A percentile compares a stretch with the other conserved stretches of the same genome.
Conservation (phyloP, 2,888 invertebrate species). For the Lasioglossum villosulum region DNA sequence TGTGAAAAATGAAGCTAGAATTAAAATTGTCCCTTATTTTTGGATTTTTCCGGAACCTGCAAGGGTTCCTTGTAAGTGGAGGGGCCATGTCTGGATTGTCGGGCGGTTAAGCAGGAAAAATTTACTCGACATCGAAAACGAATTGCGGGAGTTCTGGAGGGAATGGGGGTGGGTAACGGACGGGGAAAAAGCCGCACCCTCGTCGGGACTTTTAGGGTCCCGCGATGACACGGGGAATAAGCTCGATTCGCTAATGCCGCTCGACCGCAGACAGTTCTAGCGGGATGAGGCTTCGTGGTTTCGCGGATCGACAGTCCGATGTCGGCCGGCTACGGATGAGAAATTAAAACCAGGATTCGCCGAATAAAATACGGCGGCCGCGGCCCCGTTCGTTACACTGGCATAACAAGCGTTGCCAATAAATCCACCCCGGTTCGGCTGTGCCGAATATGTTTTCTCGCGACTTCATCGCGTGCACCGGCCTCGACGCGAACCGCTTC, state of each 20-base stretch:
- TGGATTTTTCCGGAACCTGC: no score
- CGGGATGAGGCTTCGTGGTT: constrained; percentile 67
- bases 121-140: constrained; percentile 57
- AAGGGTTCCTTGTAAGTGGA: constrained; percentile 21
- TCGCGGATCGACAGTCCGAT: constrained; percentile 67
- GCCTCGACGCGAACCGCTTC: constrained; percentile 21
- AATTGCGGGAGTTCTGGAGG: constrained; percentile 37
- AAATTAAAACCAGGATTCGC: constrained; percentile 64
- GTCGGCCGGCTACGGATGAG: constrained; percentile 53
- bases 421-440: constrained; percentile 51
- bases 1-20: background rate
- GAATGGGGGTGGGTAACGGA: background rate
- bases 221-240: constrained; percentile 60
- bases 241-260: constrained; percentile 70
- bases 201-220: constrained; percentile 53
- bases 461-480: constrained; percentile 43
- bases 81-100: constrained; percentile 44
- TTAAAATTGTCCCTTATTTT: background rate
- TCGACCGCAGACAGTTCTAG: constrained; percentile 69
- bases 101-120: constrained; percentile 53
- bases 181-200: constrained; percentile 25
- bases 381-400: constrained; percentile 44
- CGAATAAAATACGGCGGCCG: constrained; percentile 55
- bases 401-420: constrained; percentile 48
- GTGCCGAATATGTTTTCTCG: constrained; percentile 47